Evolutionary conservation across 2,888 invertebrate species (phyloP).

Genomic region (Helicoverpa assulta): DNA sequence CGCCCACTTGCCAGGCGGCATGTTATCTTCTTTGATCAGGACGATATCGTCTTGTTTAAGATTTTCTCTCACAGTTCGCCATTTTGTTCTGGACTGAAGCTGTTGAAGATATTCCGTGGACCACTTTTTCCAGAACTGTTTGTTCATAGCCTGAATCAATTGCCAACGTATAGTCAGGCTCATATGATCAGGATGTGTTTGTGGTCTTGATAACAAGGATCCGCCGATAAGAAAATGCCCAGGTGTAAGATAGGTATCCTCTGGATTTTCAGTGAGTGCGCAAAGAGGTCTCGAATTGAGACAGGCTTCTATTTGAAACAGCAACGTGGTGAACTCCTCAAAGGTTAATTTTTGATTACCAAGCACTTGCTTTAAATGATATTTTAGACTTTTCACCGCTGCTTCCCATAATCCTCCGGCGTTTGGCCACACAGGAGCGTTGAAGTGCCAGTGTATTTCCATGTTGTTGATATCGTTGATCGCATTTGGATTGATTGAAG

Average conservation of each 20-base stretch:
- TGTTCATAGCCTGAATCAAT: background rate
- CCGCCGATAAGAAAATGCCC: slow-evolving; percentile 8
- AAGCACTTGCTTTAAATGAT: slow-evolving; percentile 1
- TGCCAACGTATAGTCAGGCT: background rate
- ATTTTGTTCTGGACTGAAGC: too few relatives aligned
- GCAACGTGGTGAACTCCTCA: slow-evolving; percentile 3
- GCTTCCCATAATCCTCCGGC: background rate
- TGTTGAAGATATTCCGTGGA: background rate
- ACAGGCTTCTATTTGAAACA: slow-evolving; percentile 6
- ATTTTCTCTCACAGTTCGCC: too few relatives aligned
- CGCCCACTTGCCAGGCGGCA: too few relatives aligned
- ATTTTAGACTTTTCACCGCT: slow-evolving; percentile 4
- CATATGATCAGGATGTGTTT: background rate
- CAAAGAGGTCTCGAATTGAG: background rate
- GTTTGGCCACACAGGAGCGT: slow-evolving; percentile 2
- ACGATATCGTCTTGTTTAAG: too few relatives aligned
- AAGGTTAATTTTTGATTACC: background rate
- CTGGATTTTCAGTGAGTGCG: background rate
- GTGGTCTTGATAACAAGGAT: background rate
- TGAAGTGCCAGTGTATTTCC: slow-evolving; percentile 10
- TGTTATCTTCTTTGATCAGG: too few relatives aligned
- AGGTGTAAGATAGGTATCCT: background rate
- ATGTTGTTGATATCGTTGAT: background rate
- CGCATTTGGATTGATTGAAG: background rate
- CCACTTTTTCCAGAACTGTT: slow-evolving; percentile 5